These are phyloP conservation scores for Eulemur rubriventer DNA, from an alignment of 2,797 vertebrate genomes.

Conservation along the genomic window DNA sequence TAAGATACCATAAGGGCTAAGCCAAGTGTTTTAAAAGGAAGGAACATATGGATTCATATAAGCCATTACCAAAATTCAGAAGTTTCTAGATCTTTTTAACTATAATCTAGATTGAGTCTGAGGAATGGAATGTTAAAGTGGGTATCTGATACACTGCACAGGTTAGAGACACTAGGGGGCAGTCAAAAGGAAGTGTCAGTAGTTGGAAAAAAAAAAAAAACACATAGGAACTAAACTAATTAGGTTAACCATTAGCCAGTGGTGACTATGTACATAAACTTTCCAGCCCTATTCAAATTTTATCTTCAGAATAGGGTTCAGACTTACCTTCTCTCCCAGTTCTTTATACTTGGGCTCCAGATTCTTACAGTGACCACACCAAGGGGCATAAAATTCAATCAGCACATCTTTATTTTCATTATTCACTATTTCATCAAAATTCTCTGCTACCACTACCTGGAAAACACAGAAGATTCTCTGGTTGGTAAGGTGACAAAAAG, in stretches of 20 bases:
- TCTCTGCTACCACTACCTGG: slow-evolving; percentile 90
- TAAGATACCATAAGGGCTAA: not conserved
- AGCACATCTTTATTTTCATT: slow-evolving; percentile 96
- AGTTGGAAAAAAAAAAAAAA: not conserved
- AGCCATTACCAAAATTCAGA: slow-evolving; percentile 37
- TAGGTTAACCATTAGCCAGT: not conserved
- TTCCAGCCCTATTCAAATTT: not conserved
- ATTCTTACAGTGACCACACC: slow-evolving; percentile 99
- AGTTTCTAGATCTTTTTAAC: slow-evolving; percentile 14
- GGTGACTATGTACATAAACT: not conserved
- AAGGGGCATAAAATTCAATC: slow-evolving; percentile 98
- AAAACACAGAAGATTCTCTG: slow-evolving; percentile 38
- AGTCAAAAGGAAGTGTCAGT: slow-evolving; percentile 9
- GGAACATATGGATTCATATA: slow-evolving; percentile 19
- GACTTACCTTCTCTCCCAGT: slow-evolving; percentile 95
- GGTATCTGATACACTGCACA: not conserved
- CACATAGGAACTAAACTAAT: not conserved
- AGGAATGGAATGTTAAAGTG: not conserved
- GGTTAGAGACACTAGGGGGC: not conserved
- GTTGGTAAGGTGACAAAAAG: not conserved
- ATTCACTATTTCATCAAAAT: slow-evolving; percentile 93
- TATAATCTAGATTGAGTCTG: not conserved
- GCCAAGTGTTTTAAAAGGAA: slow-evolving; percentile 28
- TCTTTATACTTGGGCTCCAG: slow-evolving; percentile 98
- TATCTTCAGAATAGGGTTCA: slow-evolving; percentile 12